Evolutionary conservation across 2,888 invertebrate species (phyloP).

Genomic region (Bellardia bayeri): DNA sequence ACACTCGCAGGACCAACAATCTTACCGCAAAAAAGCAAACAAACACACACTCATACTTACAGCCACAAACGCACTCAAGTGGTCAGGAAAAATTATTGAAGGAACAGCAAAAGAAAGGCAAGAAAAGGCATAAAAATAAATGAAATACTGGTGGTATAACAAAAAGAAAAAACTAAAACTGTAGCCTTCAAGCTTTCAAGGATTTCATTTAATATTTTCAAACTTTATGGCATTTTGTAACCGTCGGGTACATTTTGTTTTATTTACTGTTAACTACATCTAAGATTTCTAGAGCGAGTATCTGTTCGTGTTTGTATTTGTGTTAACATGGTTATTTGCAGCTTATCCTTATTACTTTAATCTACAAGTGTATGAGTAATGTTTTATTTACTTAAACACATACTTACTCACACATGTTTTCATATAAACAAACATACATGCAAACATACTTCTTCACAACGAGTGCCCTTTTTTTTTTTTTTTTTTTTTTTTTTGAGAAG

Average conservation of each 20-base stretch:
- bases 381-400: slow-evolving; percentile 47
- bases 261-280: slow-evolving; percentile 63
- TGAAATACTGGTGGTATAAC: slow-evolving; percentile 26
- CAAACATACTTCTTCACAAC: background rate
- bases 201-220: slow-evolving; percentile 68
- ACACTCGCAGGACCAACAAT: slow-evolving; percentile 12
- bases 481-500: background rate
- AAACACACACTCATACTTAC: background rate
- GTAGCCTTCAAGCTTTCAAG: slow-evolving; percentile 55
- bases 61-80: slow-evolving; percentile 39
- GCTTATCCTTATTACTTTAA: slow-evolving; percentile 63
- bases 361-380: slow-evolving; percentile 38
- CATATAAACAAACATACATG: background rate
- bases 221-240: slow-evolving; percentile 58
- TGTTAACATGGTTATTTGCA: slow-evolving; percentile 58
- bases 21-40: background rate
- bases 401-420: background rate
- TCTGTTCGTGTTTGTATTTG: background rate
- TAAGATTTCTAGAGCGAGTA: slow-evolving; percentile 40
- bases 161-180: slow-evolving; percentile 1
- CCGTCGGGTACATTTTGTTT: slow-evolving; percentile 59
- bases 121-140: slow-evolving; percentile 36
- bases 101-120: background rate
- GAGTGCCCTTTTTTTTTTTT: slow-evolving; percentile 53
- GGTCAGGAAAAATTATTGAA: slow-evolving; percentile 57